These are phyloP conservation scores for Aleiodes leptofemur DNA, from an alignment of 2,888 invertebrate species.

Conservation along the genomic window DNA sequence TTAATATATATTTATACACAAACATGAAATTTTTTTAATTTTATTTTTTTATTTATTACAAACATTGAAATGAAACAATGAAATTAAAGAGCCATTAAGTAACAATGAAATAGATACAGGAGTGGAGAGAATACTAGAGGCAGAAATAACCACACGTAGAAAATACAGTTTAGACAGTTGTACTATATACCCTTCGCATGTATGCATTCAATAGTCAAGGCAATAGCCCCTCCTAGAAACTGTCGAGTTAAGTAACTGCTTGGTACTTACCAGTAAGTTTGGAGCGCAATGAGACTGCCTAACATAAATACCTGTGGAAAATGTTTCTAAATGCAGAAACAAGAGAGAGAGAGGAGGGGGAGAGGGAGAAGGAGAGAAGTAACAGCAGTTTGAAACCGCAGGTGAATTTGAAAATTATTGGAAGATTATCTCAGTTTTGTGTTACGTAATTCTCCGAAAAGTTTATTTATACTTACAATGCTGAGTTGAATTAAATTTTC, in stretches of 20 bases:
- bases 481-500: constrained; percentile 19
- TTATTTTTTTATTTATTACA: no score
- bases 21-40: no score
- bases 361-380: not conserved
- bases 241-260: constrained; percentile 73
- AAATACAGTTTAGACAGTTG: constrained; percentile 46
- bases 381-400: constrained; percentile 37
- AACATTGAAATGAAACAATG: constrained; percentile 9
- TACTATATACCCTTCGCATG: constrained; percentile 49
- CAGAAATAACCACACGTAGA: constrained; percentile 44
- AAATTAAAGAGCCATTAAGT: constrained; percentile 7
- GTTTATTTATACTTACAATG: no score
- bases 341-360: constrained; percentile 18
- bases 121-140: constrained; percentile 48
- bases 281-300: constrained; percentile 71
- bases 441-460: constrained; percentile 24
- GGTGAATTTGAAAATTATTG: constrained; percentile 34
- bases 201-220: constrained; percentile 51
- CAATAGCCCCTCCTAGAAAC: constrained; percentile 65
- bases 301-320: constrained; percentile 65
- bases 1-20: no score
- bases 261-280: constrained; percentile 72
- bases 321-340: constrained; percentile 62
- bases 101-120: constrained; percentile 38
- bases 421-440: constrained; percentile 44